Evolutionary conservation across 2,888 invertebrate species (phyloP).

Genomic region (Periphyllus acericola): DNA sequence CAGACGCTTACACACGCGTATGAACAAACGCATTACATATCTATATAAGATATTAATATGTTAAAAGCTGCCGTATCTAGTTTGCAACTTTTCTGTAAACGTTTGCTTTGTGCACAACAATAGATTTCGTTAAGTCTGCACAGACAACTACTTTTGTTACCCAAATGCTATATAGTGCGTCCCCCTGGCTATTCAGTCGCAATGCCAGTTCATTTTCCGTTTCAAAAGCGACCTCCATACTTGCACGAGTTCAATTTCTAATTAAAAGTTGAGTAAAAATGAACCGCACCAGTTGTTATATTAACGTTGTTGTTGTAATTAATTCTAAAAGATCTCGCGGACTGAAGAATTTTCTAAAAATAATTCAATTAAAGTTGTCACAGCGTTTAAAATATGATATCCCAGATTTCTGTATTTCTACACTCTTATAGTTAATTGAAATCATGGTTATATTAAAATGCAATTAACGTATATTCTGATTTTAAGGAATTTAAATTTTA

Average conservation of each 20-base stretch:
- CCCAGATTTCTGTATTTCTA: conserved; percentile 4
- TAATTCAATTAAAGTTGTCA: conserved; percentile 54
- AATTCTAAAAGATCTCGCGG: conserved; percentile 25
- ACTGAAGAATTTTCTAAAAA: conserved; percentile 35
- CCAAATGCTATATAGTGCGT: not conserved
- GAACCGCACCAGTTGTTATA: conserved; percentile 36
- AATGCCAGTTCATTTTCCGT: conserved; percentile 36
- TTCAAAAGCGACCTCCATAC: conserved; percentile 26
- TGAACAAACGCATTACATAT: not conserved
- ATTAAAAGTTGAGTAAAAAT: conserved; percentile 51
- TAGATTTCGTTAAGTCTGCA: conserved; percentile 20
- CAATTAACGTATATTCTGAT: conserved; percentile 10
- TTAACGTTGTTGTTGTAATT: conserved; percentile 44
- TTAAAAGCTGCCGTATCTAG: conserved; percentile 42
- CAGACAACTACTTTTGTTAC: conserved; percentile 10
- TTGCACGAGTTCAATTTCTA: conserved; percentile 37
- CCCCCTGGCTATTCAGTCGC: not conserved
- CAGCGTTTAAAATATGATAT: conserved; percentile 45
- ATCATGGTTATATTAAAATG: conserved; percentile 5
- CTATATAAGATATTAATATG: conserved; percentile 39
- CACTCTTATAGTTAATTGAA: conserved; percentile 21
- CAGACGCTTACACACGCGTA: not conserved
- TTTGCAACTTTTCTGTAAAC: conserved; percentile 31
- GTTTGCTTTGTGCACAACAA: conserved; percentile 20
- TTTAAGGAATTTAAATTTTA: not conserved